Evolutionary conservation across 2,113 vertebrate species (phyloP), one percentile per base, ranked within the genome.

Genomic region (Otolemur garnettii): DNA sequence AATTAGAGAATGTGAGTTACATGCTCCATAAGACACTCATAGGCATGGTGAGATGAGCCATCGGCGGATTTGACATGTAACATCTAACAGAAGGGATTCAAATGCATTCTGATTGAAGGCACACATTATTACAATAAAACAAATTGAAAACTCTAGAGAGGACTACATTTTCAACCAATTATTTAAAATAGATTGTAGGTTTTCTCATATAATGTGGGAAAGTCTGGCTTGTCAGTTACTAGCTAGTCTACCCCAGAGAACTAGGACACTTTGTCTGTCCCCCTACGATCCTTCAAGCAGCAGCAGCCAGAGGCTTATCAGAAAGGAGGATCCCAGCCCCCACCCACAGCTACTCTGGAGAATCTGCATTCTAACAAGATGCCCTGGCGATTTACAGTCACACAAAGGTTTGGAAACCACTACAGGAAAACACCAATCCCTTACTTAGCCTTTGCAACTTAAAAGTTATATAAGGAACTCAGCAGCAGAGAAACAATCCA

Each of bases 101-200:
- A 71, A 88, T 12, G 5, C 42, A 80, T 68, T 68, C 8, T 90
- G 30, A 26, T 26, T 68, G 35, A 92, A 93, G 75, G 38, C 17
- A 38, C 50, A 55, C 22, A 42, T 75, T 75, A 53, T 53, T 33
- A 50, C 10, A 59, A 45, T 59, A 79, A 62, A 90, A 57, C 55
- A 50, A 71, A 75, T 57, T 15, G 75, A 75, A 94, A 89, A 24
- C 9, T 68, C 22, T 19, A 28, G 0, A 24, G 38, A 78, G 18
- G 30, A 35, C 30, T 74, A 80, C 21, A 71, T 86, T 83, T 93
- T 92, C 75, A 91, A 91, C 53, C 33, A 71, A 64, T 74, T 81
- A 50, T 42, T 75, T 83, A 75, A 55, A 96, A 90, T 24, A 35
- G 4, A 69, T 30, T 30, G 14, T 53, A 82, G 30, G 6, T 87